Base-by-base conservation (phyloP, 1,140 invertebrate species). In the Drosophila jambulina region DNA sequence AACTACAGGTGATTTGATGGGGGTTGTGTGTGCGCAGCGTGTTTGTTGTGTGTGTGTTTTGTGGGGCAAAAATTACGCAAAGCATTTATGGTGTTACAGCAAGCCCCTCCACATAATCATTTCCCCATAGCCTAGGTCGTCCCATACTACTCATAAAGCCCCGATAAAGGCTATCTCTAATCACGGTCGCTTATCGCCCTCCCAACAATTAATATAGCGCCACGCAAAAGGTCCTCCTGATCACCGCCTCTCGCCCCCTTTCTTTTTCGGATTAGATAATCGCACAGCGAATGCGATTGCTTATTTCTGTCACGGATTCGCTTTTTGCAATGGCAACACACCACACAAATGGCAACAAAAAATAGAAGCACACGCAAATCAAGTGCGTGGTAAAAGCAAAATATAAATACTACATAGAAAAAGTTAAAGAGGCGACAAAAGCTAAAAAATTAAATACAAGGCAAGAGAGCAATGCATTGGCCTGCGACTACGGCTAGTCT, bases 241-340 rank as follows among this genome's bases (percentile, higher is more conserved):
- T 75, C 40, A 34, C 21, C 21, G 2, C 43, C 40, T n/a, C 40
- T n/a, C 40, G 5, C 32, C 27, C 13, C 25, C 15, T 54, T 43
- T 53, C 5, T 49, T 71, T 60, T 74, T 36, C 13, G 49, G 51
- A 60, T 75, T 75, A 75, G 72, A 75, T 75, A 75, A 75, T 38
- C 58, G 63, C 13, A 4, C 36, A 13, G 15, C 27, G 56, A 74
- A 21, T 56, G 23, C 51, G 59, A 75, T 75, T 63, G 59, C 45
- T 45, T 76, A 76, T 75, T 76, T 76, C 34, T 65, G 74, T 76
- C 71, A 76, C 74, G 71, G 61, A 76, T 58, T 57, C 34, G 45
- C 15, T 38, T 56, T 58, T 54, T 75, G 71, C 43, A 74, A 42
- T 72, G 65, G 53, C 69, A 57, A 42, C n/a, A 64, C 27, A 34